phyloP scores from a whole-genome alignment of 53 echinoderm and acorn worm genomes.

The Echinarachnius parma region DNA sequence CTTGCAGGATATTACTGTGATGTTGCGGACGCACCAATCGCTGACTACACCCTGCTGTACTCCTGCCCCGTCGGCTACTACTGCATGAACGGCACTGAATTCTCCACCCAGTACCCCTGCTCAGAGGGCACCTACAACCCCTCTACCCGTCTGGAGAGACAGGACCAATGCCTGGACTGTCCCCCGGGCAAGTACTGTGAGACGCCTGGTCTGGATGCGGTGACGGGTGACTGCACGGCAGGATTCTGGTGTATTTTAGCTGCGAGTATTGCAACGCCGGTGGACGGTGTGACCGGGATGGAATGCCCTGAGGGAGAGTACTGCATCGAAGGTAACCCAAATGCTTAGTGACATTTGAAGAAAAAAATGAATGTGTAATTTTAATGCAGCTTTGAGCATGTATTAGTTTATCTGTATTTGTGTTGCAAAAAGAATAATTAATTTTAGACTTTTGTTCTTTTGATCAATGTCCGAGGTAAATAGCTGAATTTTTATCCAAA shows the following conservation, averaged over 20 bases:
- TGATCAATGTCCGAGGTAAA: too few species aligned
- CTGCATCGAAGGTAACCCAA: constrained; percentile 78
- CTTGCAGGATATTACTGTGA: constrained; percentile 85
- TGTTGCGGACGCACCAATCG: constrained; percentile 77
- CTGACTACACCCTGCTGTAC: constrained; percentile 76
- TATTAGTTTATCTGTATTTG: too few species aligned
- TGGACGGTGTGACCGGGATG: constrained; percentile 72
- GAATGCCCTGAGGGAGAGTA: constrained; percentile 74
- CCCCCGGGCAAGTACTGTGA: constrained; percentile 88
- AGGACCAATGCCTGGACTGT: constrained; percentile 73
- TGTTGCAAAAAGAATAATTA: too few species aligned
- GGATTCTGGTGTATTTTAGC: constrained; percentile 87
- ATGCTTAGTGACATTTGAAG: too few species aligned
- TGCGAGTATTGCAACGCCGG: constrained; percentile 62
- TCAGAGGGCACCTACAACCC: constrained; percentile 77
- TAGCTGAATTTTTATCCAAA: too few species aligned
- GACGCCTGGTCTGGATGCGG: constrained; percentile 54
- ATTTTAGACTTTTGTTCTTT: too few species aligned
- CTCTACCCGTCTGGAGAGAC: constrained; percentile 56
- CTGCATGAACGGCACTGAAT: constrained; percentile 90
- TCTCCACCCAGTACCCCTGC: constrained; percentile 77
- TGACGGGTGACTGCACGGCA: constrained; percentile 69
- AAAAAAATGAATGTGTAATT: too few species aligned
- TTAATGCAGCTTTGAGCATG: too few species aligned
- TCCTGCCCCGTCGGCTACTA: constrained; percentile 76